A percentile compares a stretch with the other conserved stretches of the same genome.
phyloP scores from a whole-genome alignment of 2,797 vertebrate genomes.

The Hypotaenidia philippensis region DNA sequence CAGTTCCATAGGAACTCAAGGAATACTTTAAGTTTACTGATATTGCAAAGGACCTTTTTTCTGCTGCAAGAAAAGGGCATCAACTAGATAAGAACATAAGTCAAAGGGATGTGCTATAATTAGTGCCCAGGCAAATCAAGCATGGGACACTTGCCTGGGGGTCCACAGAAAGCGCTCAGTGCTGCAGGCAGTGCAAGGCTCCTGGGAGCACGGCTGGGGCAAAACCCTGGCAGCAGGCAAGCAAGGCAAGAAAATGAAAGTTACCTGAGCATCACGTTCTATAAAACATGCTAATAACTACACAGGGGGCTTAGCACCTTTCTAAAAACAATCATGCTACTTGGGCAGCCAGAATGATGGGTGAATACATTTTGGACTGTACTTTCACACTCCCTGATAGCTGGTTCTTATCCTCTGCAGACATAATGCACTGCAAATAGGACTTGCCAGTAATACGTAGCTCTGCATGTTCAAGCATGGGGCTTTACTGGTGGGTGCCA shows the following conservation, averaged over 20 bases:
- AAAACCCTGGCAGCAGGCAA: too few relatives aligned
- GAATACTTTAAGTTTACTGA: not conserved
- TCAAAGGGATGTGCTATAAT: not conserved
- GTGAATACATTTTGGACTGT: not conserved
- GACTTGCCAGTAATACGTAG: not conserved
- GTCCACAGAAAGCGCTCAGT: not conserved
- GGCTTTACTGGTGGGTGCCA: not conserved
- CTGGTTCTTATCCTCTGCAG: not conserved
- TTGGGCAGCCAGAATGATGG: not conserved
- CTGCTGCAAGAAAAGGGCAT: not conserved
- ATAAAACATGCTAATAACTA: not conserved
- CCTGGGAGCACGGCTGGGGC: not conserved
- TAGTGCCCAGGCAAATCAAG: not conserved
- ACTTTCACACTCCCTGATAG: not conserved
- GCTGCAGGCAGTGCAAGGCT: not conserved
- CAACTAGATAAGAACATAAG: not conserved
- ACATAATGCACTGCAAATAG: not conserved
- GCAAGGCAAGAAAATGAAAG: not conserved
- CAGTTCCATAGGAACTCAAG: not conserved
- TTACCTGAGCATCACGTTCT: not conserved
- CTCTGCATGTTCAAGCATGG: not conserved
- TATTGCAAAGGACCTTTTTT: not conserved
- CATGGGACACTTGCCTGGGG: rapidly evolving
- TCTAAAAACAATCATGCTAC: not conserved
- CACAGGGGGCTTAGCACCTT: not conserved